Evolutionary conservation across 2,888 invertebrate species (phyloP), one percentile per base, ranked within the genome.

Genomic region (Aporophyla lueneburgensis): DNA sequence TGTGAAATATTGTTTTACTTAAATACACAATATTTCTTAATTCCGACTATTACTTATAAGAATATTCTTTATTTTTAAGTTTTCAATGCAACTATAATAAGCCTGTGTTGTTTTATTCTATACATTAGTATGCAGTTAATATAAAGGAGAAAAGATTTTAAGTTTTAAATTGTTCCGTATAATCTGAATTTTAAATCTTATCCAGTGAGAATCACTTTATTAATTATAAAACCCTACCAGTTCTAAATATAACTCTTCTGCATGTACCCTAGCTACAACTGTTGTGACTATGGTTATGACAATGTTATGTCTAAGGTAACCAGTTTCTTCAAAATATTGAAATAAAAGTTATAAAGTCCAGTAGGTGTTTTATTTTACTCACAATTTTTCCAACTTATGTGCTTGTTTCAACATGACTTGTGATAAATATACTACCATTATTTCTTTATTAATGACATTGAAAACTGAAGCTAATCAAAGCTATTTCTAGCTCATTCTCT

Each of bases 1-100:
- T 67, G 53, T 78, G 59, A 81, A 71, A 65, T 51, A 80, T 56
- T 80, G 69, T 74, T 79, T 74, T 67, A 73, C n/a, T 65, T 72
- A 74, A 66, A 81, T 84, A 86, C 77, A 81, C 66, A 74, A 58
- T 81, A 86, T 81, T 79, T 86, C 61, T 65, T 69, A 71, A 86
- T 87, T 87, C 87, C 80, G 87, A 89, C 89, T 90, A 89, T 89
- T 89, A 89, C 76, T 85, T 62, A 69, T 87, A 87, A 86, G 83
- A 76, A 74, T 75, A 79, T 80, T 71, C 65, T 74, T 77, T 74
- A 74, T 70, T 80, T 76, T 61, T 75, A 78, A 85, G 72, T 53
- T 77, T 71, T 63, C 2, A 5, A 71, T 63, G 33, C 46, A 67
- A 59, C 59, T 58, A 53, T 56, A 71, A 21, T 54, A 46, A 59